A percentile compares a stretch with the other conserved stretches of the same genome.
Conservation (phyloP, 2,113 vertebrate genomes). For the Festucalex cinctus region DNA sequence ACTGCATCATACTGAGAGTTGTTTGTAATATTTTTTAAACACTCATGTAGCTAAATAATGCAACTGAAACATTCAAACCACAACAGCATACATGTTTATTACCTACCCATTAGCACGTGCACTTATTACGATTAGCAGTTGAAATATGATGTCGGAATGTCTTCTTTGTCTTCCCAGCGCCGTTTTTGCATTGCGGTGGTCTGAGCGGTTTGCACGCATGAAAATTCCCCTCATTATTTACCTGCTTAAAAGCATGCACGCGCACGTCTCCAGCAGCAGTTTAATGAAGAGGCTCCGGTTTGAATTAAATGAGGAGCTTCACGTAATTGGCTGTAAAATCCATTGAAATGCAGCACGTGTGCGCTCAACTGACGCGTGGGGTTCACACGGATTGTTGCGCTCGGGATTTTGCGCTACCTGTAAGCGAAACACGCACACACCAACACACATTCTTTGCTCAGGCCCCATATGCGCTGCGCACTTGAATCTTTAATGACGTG, state of each 20-base stretch:
- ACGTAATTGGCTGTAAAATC: conserved; percentile 1
- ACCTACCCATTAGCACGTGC: not conserved
- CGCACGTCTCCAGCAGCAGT: not conserved
- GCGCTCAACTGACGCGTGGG: conserved; percentile 3
- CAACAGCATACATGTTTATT: not conserved
- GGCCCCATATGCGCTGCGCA: conserved; percentile 13
- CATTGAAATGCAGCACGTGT: not conserved
- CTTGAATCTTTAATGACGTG: conserved; percentile 65
- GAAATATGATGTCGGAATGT: not conserved
- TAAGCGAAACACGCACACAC: conserved; percentile 5
- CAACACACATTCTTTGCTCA: conserved; percentile 27
- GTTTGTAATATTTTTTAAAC: not conserved
- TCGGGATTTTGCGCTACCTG: conserved; percentile 2
- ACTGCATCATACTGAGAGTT: not conserved
- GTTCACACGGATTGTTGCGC: conserved; percentile 7
- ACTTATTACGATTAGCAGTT: not conserved
- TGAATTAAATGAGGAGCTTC: conserved; percentile 10
- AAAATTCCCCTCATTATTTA: conserved; percentile 4
- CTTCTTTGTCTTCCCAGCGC: not conserved
- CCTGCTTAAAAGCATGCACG: conserved; percentile 6
- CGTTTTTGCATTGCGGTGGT: not conserved
- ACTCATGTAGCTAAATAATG: not conserved
- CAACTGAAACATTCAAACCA: not conserved
- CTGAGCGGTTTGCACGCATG: not conserved
- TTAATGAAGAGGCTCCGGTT: conserved; percentile 4